phyloP scores from a whole-genome alignment of 1,140 invertebrate species.

The Helicoverpa zea region DNA sequence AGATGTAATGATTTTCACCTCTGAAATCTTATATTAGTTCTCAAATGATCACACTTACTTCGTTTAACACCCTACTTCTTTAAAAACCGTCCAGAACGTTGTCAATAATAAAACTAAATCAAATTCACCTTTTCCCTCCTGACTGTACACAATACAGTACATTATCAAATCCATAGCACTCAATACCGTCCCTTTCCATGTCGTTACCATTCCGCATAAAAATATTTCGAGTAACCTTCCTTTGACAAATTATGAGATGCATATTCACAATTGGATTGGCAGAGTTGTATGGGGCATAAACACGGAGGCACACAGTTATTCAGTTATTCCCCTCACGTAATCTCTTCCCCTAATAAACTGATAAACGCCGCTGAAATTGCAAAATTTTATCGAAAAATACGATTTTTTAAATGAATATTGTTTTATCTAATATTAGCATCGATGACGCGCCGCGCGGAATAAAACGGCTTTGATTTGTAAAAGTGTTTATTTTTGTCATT shows the following conservation, averaged over 20 bases:
- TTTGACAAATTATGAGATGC: conserved; percentile 43
- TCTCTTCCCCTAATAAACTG: conserved; percentile 40
- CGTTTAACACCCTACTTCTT: no score
- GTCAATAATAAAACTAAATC: no score
- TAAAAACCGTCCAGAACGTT: no score
- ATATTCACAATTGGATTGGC: conserved; percentile 26
- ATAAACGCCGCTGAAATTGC: conserved; percentile 41
- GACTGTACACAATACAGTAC: no score
- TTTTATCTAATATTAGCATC: conserved; percentile 44
- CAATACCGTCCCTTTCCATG: no score
- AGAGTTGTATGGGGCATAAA: conserved; percentile 17
- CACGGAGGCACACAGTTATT: neutral
- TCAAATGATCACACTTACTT: neutral
- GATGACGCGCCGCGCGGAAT: conserved; percentile 33
- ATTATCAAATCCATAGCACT: no score
- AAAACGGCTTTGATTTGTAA: conserved; percentile 35
- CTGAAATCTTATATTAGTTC: no score
- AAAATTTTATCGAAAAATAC: conserved; percentile 41
- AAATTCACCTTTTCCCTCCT: no score
- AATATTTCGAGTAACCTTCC: neutral
- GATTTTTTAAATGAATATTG: conserved; percentile 45
- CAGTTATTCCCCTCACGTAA: conserved; percentile 34
- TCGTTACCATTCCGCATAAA: neutral
- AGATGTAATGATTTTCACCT: no score
- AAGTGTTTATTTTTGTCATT: conserved; percentile 32